phyloP scores from a whole-genome alignment of 1,140 invertebrate genomes.

The Sitobion miscanthi region DNA sequence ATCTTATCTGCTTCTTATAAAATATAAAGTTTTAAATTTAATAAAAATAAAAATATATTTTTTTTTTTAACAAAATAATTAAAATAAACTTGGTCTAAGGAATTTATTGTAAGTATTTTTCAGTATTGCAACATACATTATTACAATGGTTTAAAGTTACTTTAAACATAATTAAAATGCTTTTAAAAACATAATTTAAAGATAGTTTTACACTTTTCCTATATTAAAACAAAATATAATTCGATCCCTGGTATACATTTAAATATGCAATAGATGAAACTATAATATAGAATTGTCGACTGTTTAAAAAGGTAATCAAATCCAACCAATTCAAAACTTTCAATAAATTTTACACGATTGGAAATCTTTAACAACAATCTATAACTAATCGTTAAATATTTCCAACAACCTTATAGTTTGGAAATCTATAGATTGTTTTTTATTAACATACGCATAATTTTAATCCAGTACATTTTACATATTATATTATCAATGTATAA shows the following conservation, averaged over 20 bases:
- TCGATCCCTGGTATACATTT: background rate
- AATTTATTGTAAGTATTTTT: background rate
- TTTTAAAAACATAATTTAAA: background rate
- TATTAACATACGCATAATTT: no score
- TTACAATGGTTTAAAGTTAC: background rate
- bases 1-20: background rate
- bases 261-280: background rate
- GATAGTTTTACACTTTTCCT: background rate
- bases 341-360: no score
- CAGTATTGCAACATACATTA: background rate
- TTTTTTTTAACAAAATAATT: background rate
- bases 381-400: no score
- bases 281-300: no score
- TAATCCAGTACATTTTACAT: background rate
- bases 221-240: background rate
- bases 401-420: no score
- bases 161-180: background rate
- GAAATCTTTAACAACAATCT: no score
- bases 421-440: no score
- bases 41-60: background rate
- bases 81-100: background rate
- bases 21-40: background rate
- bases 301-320: no score
- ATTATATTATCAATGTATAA: no score
- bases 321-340: no score